Evolutionary conservation across 2,797 vertebrate species (phyloP).

Genomic region (Odontamblyopus lacepedii): DNA sequence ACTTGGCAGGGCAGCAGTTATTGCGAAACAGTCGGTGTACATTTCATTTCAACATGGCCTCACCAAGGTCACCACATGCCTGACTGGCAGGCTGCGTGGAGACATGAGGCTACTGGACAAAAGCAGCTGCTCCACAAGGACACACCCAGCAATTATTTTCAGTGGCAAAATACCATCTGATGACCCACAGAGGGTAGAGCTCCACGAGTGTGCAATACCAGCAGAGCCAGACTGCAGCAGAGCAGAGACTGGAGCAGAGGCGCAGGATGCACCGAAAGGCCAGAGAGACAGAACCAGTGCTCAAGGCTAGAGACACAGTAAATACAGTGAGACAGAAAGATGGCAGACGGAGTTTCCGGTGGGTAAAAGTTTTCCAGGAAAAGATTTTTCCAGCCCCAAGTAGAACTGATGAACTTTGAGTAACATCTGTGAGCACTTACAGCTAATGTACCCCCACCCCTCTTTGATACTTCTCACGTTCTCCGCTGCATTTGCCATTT

Average conservation of each 20-base stretch:
- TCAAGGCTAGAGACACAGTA: conserved; percentile 67
- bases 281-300: conserved; percentile 43
- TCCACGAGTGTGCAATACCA: conserved; percentile 47
- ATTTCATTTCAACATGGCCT: conserved; percentile 75
- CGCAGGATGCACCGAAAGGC: conserved; percentile 13
- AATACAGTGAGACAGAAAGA: conserved; percentile 61
- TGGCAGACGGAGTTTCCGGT: conserved; percentile 57
- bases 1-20: conserved; percentile 74
- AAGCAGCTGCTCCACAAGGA: conserved; percentile 79
- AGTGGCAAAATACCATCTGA: conserved; percentile 70
- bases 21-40: conserved; percentile 79
- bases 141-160: conserved; percentile 81
- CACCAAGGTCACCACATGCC: conserved; percentile 79
- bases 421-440: conserved; percentile 83
- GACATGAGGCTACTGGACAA: conserved; percentile 72
- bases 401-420: conserved; percentile 75
- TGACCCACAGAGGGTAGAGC: conserved; percentile 58
- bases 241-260: conserved; percentile 9
- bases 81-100: conserved; percentile 66
- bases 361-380: conserved; percentile 66
- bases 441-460: conserved; percentile 71
- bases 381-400: conserved; percentile 65
- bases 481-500: conserved; percentile 74
- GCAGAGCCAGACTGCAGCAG: conserved; percentile 19
- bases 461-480: conserved; percentile 70